Conservation (phyloP, 30 jellyfish, hydroid and myxozoan genomes). For the Catostylus mosaicus region DNA sequence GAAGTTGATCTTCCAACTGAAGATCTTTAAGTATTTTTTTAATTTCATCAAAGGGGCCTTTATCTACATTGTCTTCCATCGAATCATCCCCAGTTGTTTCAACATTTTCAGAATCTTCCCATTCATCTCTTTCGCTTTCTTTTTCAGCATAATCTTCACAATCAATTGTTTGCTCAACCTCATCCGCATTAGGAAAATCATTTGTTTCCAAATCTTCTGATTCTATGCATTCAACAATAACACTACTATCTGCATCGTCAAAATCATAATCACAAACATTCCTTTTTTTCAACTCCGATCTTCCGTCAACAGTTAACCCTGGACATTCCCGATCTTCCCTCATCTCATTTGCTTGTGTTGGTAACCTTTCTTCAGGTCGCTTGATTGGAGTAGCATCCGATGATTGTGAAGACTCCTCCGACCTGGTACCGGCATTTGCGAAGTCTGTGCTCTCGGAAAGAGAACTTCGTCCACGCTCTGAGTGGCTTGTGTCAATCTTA, state of each 20-base stretch:
- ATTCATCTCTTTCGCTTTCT: neutral
- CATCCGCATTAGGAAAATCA: neutral
- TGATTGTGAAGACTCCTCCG: neutral
- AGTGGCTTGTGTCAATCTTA: neutral
- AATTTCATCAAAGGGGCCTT: slow-evolving; percentile 23
- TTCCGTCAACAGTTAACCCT: neutral
- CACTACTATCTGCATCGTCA: neutral
- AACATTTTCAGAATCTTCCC: neutral
- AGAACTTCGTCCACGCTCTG: neutral
- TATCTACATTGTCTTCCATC: neutral
- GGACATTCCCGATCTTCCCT: no score
- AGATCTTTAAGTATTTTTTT: slow-evolving; percentile 30
- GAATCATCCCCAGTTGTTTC: neutral
- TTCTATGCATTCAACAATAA: neutral
- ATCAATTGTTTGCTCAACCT: no score
- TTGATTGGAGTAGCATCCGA: neutral
- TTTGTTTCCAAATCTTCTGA: neutral
- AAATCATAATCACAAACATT: neutral
- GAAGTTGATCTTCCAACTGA: slow-evolving; percentile 37
- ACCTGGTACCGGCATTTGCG: neutral
- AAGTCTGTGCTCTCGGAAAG: neutral
- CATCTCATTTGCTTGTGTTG: neutral
- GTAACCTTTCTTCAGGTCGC: neutral
- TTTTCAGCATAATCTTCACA: slow-evolving; percentile 1
- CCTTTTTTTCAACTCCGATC: neutral